These are phyloP conservation scores for Myotis davidii DNA, from an alignment of 2,113 vertebrate species.

Conservation along the genomic window DNA sequence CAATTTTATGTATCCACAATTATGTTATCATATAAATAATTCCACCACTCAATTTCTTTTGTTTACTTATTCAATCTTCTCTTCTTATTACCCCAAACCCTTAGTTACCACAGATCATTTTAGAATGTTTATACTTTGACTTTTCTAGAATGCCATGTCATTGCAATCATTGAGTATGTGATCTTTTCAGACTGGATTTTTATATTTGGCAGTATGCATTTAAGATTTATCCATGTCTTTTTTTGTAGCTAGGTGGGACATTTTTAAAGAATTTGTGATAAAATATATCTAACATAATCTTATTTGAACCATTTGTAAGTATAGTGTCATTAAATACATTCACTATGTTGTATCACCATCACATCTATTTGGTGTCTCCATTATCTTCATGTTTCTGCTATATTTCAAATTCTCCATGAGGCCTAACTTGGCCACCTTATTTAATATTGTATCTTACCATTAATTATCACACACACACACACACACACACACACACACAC, in stretches of 20 bases:
- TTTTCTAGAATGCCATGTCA: not conserved
- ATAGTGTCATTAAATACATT: not conserved
- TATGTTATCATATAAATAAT: not conserved
- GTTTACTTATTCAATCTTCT: not conserved
- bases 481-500: not conserved
- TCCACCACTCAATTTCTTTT: not conserved
- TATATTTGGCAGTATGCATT: not conserved
- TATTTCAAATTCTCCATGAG: not conserved
- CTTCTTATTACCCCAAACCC: not conserved
- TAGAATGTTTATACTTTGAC: not conserved
- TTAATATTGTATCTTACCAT: not conserved
- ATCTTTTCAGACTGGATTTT: not conserved
- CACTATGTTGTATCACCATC: not conserved
- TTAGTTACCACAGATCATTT: not conserved
- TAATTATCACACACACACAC: not conserved
- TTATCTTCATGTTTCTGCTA: not conserved
- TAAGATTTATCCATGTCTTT: not conserved
- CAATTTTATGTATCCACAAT: not conserved
- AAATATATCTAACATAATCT: not conserved
- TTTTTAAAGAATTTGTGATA: not conserved
- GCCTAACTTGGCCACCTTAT: not conserved
- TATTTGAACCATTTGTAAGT: not conserved
- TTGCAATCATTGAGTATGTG: not conserved
- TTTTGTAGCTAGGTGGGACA: not conserved
- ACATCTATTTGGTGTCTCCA: not conserved